These are phyloP conservation scores for Eulacestoma nigropectus DNA, from an alignment of 2,113 vertebrate genomes.

Conservation along the genomic window DNA sequence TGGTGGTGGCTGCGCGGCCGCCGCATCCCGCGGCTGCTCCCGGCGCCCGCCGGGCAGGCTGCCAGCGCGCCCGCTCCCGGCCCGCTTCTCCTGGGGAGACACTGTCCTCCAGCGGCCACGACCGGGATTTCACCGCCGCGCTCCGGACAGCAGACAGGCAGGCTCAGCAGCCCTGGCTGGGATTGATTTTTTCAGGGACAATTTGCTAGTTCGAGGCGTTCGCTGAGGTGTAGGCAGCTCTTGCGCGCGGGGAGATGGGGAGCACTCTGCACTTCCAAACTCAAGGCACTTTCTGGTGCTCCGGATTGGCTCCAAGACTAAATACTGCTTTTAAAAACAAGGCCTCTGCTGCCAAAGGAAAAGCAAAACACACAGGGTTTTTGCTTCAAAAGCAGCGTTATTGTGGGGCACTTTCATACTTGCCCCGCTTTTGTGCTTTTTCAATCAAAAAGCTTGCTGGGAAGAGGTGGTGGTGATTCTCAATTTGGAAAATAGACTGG, in stretches of 20 bases:
- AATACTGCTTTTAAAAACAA: background rate
- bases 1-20: background rate
- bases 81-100: background rate
- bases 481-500: background rate
- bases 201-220: background rate
- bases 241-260: background rate
- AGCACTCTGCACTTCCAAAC: background rate
- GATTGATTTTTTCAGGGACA: rapidly evolving
- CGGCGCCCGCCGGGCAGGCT: background rate
- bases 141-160: rapidly evolving
- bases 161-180: background rate
- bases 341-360: background rate
- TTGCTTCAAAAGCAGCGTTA: rapidly evolving
- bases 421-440: background rate
- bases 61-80: background rate
- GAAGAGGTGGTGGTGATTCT: background rate
- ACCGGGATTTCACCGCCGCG: background rate
- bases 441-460: background rate
- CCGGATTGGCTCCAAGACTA: background rate
- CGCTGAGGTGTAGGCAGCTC: background rate
- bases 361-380: background rate
- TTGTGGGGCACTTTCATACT: background rate
- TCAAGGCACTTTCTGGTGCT: background rate
- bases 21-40: background rate
- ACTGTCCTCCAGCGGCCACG: slow-evolving; percentile 64